Base-by-base conservation (phyloP, 2,113 vertebrate species). In the Halichoerus grypus region DNA sequence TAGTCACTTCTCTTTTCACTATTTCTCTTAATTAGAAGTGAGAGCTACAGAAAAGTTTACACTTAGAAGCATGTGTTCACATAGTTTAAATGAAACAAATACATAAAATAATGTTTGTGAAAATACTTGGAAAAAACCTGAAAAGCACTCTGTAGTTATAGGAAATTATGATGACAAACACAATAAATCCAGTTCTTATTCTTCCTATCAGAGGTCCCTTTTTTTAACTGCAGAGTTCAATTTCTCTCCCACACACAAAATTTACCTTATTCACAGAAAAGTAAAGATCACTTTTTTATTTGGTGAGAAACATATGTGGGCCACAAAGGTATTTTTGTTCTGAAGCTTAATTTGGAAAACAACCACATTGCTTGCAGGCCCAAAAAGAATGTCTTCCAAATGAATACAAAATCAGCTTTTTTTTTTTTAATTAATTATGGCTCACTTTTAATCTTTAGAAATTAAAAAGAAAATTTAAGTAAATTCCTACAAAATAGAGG, bases 291-390 rank as follows among this genome's bases (percentile, higher is more conserved):
- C 0, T 53, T 74, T 74, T 55, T 65, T 69, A 36, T 77, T 51
- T 93, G 33, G 49, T 28, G 9, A 88, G 33, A 86, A 87, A 94
- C 10, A 57, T 22, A 33, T 2, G 67, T 21, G 16, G 46, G 13
- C 42, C 16, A 36, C 57, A 93, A 83, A 87, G 67, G 59, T 96
- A 69, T 63, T 85, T 79, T 15, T 61, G 14, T 49, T 57, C 51
- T 77, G 87, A 90, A 86, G 61, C 16, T 88, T 59, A 59, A 65
- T 87, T 74, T 95, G 33, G 53, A 80, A 92, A 90, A 69, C n/a
- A 57, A 74, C 57, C 19, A 76, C 21, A 46, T 4, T 63, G 63
- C 16, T 61, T 76, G 18, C 1, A 63, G 55, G 11, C 42, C 55
- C 55, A 33, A 82, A 81, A 67, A 77, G 22, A 71, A 46, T 22